Base-by-base conservation (phyloP, 1,140 invertebrate species). In the Conus ventricosus region DNA sequence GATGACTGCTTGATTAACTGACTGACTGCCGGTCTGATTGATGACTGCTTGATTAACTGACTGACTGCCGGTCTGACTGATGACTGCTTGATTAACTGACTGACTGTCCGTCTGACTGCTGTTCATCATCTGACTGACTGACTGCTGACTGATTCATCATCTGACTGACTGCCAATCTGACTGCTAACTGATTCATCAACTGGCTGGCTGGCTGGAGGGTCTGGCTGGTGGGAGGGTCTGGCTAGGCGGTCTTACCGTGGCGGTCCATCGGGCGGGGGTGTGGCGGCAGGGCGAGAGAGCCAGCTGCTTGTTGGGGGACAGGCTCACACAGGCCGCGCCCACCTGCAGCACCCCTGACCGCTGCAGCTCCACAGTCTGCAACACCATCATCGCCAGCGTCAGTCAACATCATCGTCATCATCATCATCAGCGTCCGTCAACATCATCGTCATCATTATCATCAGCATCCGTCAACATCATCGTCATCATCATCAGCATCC, bases 281-380 rank as follows among this genome's bases (percentile, higher is more conserved):
- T 55, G 71, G 8, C 54, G 71, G 85, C 85, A 87, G 54, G 39
- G 53, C 5, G 54, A 55, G 25, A 87, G 85, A 57, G 39, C n/a
- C 75, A 84, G 51, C n/a, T 23, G 71, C 39, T 84, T 88, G 51
- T 84, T 88, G 39, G 82, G 54, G 6, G 39, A 71, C 23, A 71
- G 81, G 2, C 54, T n/a, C 63, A 84, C 71, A 60, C 81, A 84
- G 13, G n/a, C 5, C 10, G 3, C 54, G 0, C 54, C 81, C 20
- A 84, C n/a, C 67, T 84, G 25, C 20, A 88, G 51, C 51, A n/a
- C 54, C 2, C 81, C 80, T 11, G 60, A 23, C 27, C 27, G 25
- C 13, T 51, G 17, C 25, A 88, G 81, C 63, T 84, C 57, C 10
- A 88, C n/a, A 13, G 83, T 88, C 88, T 84, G 81, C 51, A 85